Base-by-base conservation (phyloP, 2,888 invertebrate genomes). In the Stictocephala bisonia region DNA sequence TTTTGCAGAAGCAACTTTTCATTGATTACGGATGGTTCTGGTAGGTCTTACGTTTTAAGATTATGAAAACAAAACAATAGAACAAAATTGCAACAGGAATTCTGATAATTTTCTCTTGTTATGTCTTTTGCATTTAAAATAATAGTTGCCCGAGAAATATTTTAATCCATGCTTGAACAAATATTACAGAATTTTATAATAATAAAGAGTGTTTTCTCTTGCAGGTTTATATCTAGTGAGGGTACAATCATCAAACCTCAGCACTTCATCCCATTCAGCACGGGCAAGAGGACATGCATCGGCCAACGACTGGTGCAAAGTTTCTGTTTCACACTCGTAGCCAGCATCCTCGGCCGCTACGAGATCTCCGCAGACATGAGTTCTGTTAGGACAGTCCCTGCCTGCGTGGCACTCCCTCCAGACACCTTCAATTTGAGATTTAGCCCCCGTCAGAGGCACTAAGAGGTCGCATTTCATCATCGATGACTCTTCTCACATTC, bases 201-300 rank as follows among this genome's bases (percentile, higher is more conserved):
- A n/a, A n/a, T n/a, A n/a, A n/a, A n/a, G n/a, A n/a, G n/a, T n/a
- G n/a, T n/a, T n/a, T n/a, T n/a, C n/a, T n/a, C n/a, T n/a, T n/a
- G n/a, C n/a, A 85, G 95, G 76, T 95, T 95, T 83, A 80, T 95
- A 35, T 87, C 89, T 51, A 86, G 85, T 76, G 78, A 84, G 0
- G 87, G 86, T 3, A 82, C 80, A 31, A 84, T 89, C 13, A 81
- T 83, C 18, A 89, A 88, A 80, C 90, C 89, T 0, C 86, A 92
- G 0, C 90, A 93, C 81, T 95, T 94, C 81, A 85, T 95, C 11
- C 95, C 95, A 0, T 95, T 95, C 84, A 93, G 94, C 81, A 93
- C 93, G 50, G 95, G 95, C 6, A 93, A 91, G 81, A 85, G 95
- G n/a, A 93, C 94, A 0, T 95, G 95, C 81, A 92, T 95, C 73